Percentiles rank a stretch among this genome's conserved stretches.
Conservation (phyloP, 2,797 vertebrate species). For the Oryzias sinensis region DNA sequence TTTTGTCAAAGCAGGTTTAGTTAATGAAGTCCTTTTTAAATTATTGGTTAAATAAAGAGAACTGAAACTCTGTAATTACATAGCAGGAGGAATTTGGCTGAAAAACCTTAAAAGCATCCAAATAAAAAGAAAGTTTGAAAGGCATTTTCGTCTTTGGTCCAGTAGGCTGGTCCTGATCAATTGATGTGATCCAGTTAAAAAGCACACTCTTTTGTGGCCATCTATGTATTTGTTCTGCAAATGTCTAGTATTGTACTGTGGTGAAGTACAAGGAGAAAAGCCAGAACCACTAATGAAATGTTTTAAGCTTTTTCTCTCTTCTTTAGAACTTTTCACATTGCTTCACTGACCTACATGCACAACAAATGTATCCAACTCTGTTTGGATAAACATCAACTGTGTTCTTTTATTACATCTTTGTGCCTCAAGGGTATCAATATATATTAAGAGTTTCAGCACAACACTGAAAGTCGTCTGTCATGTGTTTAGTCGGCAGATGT, state of each 20-base stretch:
- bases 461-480: background rate
- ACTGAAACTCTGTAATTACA: background rate
- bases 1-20: slow-evolving; percentile 20
- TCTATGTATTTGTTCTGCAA: too few species aligned
- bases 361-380: background rate
- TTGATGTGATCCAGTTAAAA: background rate
- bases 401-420: too few species aligned
- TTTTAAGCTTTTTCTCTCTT: background rate
- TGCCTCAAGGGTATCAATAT: too few species aligned
- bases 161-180: too few species aligned
- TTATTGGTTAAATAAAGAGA: slow-evolving; percentile 18
- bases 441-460: background rate
- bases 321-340: background rate
- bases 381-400: too few species aligned
- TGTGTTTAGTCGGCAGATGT: slow-evolving; percentile 87
- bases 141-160: too few species aligned
- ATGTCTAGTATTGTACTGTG: background rate
- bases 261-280: background rate
- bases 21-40: slow-evolving; percentile 28
- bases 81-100: slow-evolving; percentile 2
- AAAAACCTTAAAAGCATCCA: background rate
- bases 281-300: background rate
- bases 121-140: too few species aligned
- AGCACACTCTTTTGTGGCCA: background rate
- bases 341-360: background rate